Evolutionary conservation across 2,797 vertebrate species (phyloP).

Genomic region (Eulemur coronatus): DNA sequence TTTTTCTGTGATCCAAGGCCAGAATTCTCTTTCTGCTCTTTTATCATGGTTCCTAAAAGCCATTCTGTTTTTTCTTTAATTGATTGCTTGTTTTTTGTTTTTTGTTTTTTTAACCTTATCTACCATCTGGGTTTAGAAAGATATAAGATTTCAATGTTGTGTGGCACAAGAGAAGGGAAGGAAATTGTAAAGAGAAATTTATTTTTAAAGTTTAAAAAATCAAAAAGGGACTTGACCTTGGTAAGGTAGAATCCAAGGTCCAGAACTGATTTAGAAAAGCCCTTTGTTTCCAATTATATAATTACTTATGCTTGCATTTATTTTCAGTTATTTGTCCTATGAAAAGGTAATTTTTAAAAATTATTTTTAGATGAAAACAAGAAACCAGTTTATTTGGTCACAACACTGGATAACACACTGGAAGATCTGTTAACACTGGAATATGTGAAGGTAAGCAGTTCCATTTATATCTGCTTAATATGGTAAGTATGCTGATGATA

Average conservation of each 20-base stretch:
- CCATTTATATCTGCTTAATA: not conserved
- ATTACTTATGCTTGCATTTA: not conserved
- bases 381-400: conserved; percentile 93
- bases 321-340: conserved; percentile 41
- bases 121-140: not conserved
- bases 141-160: not conserved
- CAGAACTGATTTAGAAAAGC: not conserved
- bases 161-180: not conserved
- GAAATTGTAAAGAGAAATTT: not conserved
- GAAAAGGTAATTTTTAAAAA: conserved; percentile 32
- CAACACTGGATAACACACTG: conserved; percentile 95
- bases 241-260: not conserved
- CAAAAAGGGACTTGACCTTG: not conserved
- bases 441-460: conserved; percentile 90
- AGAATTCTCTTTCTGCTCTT: not conserved
- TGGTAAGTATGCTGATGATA: not conserved
- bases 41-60: not conserved
- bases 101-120: not conserved
- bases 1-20: not conserved
- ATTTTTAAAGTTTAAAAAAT: conserved; percentile 43
- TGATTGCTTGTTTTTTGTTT: not conserved
- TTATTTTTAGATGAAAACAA: conserved; percentile 90
- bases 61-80: not conserved
- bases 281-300: not conserved
- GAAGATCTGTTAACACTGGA: conserved; percentile 94